Evolutionary conservation across 2,888 invertebrate species (phyloP), one percentile per base, ranked within the genome.

Genomic region (Chymomyza caudatula): DNA sequence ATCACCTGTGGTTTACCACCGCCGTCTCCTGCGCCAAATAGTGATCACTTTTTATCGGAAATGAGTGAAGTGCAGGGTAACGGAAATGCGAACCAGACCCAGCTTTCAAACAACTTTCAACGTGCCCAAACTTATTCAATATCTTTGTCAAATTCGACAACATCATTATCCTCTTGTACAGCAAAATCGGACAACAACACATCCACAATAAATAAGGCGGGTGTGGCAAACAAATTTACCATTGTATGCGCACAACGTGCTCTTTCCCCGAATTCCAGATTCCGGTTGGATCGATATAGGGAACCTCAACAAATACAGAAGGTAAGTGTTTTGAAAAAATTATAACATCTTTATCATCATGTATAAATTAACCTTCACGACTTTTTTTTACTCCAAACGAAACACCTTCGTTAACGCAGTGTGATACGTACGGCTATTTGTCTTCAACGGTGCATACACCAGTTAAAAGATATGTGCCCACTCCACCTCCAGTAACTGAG

Each of bases 381-480:
- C 11, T 13, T 37, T 37, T 37, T 37, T 37, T 11, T 37, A 11
- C 29, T 11, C 29, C 11, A 11, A 37, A 37, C 11, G 2, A 11
- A 4, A 23, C 23, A 23, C 23, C 87, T 20, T 86, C 89, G 1
- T 64, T 89, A 37, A 82, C 86, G 43, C 86, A 90, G 13, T 88
- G 81, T 53, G 90, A 90, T 66, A 85, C 88, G 29, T 80, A 85
- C 19, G 81, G 88, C 2, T 91, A 90, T 71, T 73, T 91, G 54
- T 86, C 90, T 0, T 89, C 90, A n/a, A 86, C 89, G 13, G 90
- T 89, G 4, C 90, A 91, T 65, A 91, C 91, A 4, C 91, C 91
- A 2, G 89, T 91, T 0, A 91, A 91, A 58, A 88, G 91, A 0
- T 91, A 91, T 65, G 88, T 91, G 15, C 91, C 91, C 3, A 90